phyloP scores from a whole-genome alignment of 2,113 vertebrate species.

The Bagarius yarrelli region DNA sequence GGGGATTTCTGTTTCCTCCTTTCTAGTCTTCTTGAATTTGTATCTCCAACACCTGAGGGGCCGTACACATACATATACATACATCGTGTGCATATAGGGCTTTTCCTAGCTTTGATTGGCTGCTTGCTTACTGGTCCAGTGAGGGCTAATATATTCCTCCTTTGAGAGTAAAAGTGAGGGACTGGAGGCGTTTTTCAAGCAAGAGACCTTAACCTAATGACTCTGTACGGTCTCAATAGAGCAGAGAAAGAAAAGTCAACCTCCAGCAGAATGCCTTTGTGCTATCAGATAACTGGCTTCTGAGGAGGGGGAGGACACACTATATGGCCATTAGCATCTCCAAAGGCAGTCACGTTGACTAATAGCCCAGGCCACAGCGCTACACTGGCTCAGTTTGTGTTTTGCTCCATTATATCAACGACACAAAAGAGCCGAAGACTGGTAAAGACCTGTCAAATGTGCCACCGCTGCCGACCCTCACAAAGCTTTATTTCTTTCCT shows the following conservation, averaged over 20 bases:
- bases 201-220: constrained; percentile 71
- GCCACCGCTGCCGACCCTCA: constrained; percentile 80
- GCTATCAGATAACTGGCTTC: constrained; percentile 75
- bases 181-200: constrained; percentile 43
- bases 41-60: constrained; percentile 64
- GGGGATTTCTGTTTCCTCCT: constrained; percentile 38
- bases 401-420: constrained; percentile 85
- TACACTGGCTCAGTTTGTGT: constrained; percentile 88
- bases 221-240: constrained; percentile 72
- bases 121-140: constrained; percentile 49
- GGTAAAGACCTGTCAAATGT: constrained; percentile 92
- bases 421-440: constrained; percentile 90
- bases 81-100: not conserved
- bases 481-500: constrained; percentile 80
- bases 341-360: constrained; percentile 85
- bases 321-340: constrained; percentile 95
- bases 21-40: constrained; percentile 15
- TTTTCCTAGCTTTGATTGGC: constrained; percentile 42
- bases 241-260: constrained; percentile 69
- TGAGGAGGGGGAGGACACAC: constrained; percentile 76
- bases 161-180: constrained; percentile 31
- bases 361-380: constrained; percentile 76
- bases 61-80: constrained; percentile 47
- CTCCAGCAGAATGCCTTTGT: constrained; percentile 78
- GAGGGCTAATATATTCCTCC: constrained; percentile 54